Base-by-base conservation (phyloP, 2,888 invertebrate species). In the Eledona agricola region DNA sequence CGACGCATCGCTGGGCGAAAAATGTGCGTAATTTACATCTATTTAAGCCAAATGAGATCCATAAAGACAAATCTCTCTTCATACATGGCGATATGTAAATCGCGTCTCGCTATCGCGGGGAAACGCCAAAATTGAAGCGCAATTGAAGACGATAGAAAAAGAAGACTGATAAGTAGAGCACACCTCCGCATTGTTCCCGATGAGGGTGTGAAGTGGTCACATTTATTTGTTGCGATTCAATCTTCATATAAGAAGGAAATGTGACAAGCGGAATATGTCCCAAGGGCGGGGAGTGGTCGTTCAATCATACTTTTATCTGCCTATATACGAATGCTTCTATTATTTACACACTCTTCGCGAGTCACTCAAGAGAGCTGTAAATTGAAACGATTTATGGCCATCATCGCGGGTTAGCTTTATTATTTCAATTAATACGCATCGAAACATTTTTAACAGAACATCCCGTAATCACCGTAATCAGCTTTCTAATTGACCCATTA, bases 181-280 rank as follows among this genome's bases (percentile, higher is more conserved):
- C 47, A 53, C 47, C 47, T 53, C 42, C 16, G 47, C 43, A 61
- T 63, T 63, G 60, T 63, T 58, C 59, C 43, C 49, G 40, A 45
- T 32, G 49, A 50, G 70, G 71, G 69, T 70, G 72, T 72, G 70
- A 71, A 73, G 72, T 72, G 72, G 72, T 74, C 72, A 70, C 73
- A 73, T 75, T 72, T 72, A 74, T 75, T 74, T 72, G 73, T 69
- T 69, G 72, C 65, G 66, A 66, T 69, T 72, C 70, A 70, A 72
- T 71, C 72, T 71, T 72, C 67, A 63, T 63, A 62, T 66, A 68
- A 65, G 70, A 66, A 70, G 70, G 71, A 72, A 74, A 70, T 73
- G 72, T 71, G 74, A 74, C 73, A 73, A 70, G 65, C 68, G 63
- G 71, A 72, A 74, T 74, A 72, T 73, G 73, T 72, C 73, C 72